Conservation (phyloP, 2,888 invertebrate species). For the Masnerella sp. region DNA sequence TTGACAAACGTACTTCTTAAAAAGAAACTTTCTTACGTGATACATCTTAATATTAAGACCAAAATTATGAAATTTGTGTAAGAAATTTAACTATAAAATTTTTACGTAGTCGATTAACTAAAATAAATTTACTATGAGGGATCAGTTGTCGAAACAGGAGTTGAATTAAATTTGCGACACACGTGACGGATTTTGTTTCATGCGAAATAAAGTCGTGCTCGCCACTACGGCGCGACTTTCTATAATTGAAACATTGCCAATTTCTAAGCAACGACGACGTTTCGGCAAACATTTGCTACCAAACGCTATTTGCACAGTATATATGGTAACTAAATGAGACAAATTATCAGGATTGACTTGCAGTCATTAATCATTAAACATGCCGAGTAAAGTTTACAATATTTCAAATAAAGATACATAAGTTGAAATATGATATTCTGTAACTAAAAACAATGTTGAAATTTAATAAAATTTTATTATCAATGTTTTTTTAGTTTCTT, state of each 20-base stretch:
- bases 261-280: conserved; percentile 34
- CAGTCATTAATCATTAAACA: neutral
- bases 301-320: neutral
- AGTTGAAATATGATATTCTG: too few relatives aligned
- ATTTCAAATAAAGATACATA: too few relatives aligned
- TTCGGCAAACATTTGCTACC: conserved; percentile 16
- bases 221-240: conserved; percentile 19
- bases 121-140: too few relatives aligned
- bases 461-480: too few relatives aligned
- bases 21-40: too few relatives aligned
- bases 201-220: conserved; percentile 31
- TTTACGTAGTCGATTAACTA: too few relatives aligned
- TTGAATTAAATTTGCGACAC: conserved; percentile 26
- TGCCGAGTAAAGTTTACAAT: neutral
- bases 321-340: neutral
- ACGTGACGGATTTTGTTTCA: conserved; percentile 46
- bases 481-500: too few relatives aligned
- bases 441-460: too few relatives aligned
- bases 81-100: too few relatives aligned
- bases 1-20: too few relatives aligned
- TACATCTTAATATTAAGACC: too few relatives aligned
- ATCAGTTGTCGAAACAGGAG: conserved; percentile 43
- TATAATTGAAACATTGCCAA: conserved; percentile 46
- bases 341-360: neutral
- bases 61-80: too few relatives aligned